A percentile compares a stretch with the other conserved stretches of the same genome.
Evolutionary conservation across 2,113 vertebrate species (phyloP).

Genomic region (Thymallus thymallus): DNA sequence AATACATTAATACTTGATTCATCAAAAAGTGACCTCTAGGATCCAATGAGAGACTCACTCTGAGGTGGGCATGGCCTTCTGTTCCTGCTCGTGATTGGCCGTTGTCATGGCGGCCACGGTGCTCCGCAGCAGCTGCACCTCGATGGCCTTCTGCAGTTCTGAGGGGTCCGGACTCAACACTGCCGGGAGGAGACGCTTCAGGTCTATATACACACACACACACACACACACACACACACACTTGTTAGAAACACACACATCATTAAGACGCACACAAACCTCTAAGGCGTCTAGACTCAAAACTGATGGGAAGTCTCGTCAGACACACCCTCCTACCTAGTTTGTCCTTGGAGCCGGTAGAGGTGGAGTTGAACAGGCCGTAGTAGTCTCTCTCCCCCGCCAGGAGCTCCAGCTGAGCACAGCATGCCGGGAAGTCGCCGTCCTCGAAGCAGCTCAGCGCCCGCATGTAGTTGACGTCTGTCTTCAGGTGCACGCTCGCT

Average conservation of each 20-base stretch:
- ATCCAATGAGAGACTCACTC: conserved; percentile 78
- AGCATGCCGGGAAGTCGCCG: conserved; percentile 86
- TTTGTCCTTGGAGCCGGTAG: conserved; percentile 86
- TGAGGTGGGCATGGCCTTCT: conserved; percentile 78
- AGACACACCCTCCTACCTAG: conserved; percentile 85
- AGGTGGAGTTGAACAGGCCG: conserved; percentile 77
- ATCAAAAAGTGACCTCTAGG: too few relatives aligned
- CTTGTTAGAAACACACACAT: too few relatives aligned
- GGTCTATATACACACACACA: conserved; percentile 71
- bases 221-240: too few relatives aligned
- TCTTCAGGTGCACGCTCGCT: conserved; percentile 80
- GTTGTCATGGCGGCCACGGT: conserved; percentile 84
- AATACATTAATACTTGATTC: too few relatives aligned
- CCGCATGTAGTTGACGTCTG: conserved; percentile 96
- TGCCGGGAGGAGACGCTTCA: conserved; percentile 92
- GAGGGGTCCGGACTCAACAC: conserved; percentile 92
- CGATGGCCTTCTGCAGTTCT: conserved; percentile 95
- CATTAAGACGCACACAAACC: too few relatives aligned
- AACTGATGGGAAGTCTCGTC: too few relatives aligned
- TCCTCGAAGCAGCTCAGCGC: conserved; percentile 92
- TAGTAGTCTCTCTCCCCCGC: conserved; percentile 97
- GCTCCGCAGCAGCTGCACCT: conserved; percentile 93
- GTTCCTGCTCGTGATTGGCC: conserved; percentile 82
- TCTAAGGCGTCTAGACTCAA: too few relatives aligned
- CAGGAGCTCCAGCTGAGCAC: conserved; percentile 87